Conservation (phyloP, 2,888 invertebrate species). For the Acrobasis suavella region DNA sequence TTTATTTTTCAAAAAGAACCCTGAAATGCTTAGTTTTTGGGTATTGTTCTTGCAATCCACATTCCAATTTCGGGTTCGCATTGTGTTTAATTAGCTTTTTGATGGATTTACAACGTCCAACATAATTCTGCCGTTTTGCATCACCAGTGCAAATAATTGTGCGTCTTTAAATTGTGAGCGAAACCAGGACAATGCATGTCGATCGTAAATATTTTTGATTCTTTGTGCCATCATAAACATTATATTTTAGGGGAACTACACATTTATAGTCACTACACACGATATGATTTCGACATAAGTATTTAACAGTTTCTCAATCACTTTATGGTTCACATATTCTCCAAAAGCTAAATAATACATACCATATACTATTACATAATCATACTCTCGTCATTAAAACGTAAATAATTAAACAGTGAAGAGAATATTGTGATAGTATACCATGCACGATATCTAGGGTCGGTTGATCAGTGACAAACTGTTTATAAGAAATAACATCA, state of each 20-base stretch:
- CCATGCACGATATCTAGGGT: no score
- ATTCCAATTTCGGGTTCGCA: constrained; percentile 37
- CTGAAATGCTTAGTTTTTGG: constrained; percentile 33
- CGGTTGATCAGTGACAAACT: no score
- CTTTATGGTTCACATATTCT: no score
- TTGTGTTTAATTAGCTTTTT: constrained; percentile 51
- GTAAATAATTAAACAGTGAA: no score
- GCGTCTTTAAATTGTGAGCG: not conserved
- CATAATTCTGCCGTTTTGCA: constrained; percentile 20
- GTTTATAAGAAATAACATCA: no score
- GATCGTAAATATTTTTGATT: not conserved
- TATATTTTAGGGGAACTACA: not conserved
- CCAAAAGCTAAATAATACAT: no score
- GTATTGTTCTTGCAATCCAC: constrained; percentile 43
- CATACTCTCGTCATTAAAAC: no score
- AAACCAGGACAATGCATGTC: constrained; percentile 9
- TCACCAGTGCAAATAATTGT: constrained; percentile 24
- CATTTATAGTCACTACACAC: no score
- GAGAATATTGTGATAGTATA: no score
- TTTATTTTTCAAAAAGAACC: not conserved
- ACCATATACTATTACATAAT: no score
- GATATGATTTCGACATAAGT: no score
- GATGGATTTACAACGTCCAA: constrained; percentile 51
- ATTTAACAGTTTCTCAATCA: no score
- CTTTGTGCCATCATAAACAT: not conserved